These are phyloP conservation scores for Semnopithecus entellus DNA, from an alignment of 2,113 vertebrate genomes.

Conservation along the genomic window DNA sequence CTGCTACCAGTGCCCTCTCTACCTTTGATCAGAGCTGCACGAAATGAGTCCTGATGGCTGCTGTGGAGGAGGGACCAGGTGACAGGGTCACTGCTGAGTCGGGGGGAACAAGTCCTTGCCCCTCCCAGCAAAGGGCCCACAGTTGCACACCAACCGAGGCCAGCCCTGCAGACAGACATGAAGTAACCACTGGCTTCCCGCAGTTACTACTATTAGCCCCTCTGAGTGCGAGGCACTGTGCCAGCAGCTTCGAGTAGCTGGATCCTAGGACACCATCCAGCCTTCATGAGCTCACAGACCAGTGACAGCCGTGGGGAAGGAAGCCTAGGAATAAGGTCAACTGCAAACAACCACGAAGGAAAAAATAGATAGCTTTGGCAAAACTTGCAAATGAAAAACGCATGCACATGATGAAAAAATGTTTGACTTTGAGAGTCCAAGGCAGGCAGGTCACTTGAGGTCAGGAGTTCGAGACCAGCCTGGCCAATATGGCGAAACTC, in stretches of 20 bases:
- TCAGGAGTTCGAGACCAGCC: too few species aligned
- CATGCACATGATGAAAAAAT: rapidly evolving
- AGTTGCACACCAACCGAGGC: not conserved
- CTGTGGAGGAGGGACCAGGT: not conserved
- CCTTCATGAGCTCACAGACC: not conserved
- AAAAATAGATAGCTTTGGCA: not conserved
- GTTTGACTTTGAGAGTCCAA: too few species aligned
- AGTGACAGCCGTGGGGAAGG: rapidly evolving
- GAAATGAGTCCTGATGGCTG: not conserved
- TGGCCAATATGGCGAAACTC: too few species aligned
- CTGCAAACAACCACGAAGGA: not conserved
- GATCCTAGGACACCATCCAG: not conserved
- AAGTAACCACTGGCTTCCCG: not conserved
- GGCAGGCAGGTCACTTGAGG: too few species aligned
- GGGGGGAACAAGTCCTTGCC: not conserved
- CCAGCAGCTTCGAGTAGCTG: not conserved
- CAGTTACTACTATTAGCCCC: not conserved
- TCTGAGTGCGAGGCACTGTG: not conserved
- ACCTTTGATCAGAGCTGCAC: not conserved
- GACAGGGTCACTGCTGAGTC: not conserved
- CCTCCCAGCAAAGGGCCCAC: not conserved
- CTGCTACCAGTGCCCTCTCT: not conserved
- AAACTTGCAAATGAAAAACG: not conserved
- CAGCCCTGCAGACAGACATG: not conserved
- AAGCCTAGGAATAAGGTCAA: not conserved